phyloP scores from a whole-genome alignment of 2,888 invertebrate genomes.

The Macropis europaea region DNA sequence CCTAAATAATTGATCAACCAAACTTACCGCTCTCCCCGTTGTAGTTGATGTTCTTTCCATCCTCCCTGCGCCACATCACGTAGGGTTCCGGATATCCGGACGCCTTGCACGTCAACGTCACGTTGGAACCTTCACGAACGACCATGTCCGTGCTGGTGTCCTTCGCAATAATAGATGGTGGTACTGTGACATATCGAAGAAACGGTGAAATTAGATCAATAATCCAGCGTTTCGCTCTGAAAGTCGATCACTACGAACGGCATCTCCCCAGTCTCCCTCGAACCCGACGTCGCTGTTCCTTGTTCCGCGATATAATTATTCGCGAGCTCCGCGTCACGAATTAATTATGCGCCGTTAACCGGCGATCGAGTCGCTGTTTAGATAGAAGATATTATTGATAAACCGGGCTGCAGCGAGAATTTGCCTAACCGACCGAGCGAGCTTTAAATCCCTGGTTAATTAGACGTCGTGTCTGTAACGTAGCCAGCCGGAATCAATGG shows the following conservation, averaged over 20 bases:
- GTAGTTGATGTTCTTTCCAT: slow-evolving; percentile 93
- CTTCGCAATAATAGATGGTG: slow-evolving; percentile 93
- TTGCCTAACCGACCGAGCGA: slow-evolving; percentile 15
- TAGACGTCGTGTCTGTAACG: slow-evolving; percentile 8
- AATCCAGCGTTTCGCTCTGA: neutral
- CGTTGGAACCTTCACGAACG: slow-evolving; percentile 93
- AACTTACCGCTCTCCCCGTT: slow-evolving; percentile 91
- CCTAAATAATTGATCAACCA: slow-evolving; percentile 15
- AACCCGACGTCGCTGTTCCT: too few species aligned
- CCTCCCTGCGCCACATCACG: slow-evolving; percentile 95
- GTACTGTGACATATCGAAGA: slow-evolving; percentile 84
- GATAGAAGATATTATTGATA: slow-evolving; percentile 27
- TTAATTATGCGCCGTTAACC: slow-evolving; percentile 3
- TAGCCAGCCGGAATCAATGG: neutral
- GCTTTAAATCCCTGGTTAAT: slow-evolving; percentile 33
- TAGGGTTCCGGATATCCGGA: slow-evolving; percentile 94
- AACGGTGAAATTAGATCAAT: neutral
- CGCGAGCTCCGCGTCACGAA: neutral
- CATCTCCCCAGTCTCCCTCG: too few species aligned
- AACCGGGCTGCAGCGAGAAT: slow-evolving; percentile 21
- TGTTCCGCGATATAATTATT: slow-evolving; percentile 19
- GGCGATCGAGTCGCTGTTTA: slow-evolving; percentile 20
- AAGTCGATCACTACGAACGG: neutral
- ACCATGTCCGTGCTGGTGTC: slow-evolving; percentile 96
- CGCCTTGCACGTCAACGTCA: slow-evolving; percentile 93